Evolutionary conservation across 92 coral and sea anemone species (phyloP).

Genomic region (Phenganax marumi): DNA sequence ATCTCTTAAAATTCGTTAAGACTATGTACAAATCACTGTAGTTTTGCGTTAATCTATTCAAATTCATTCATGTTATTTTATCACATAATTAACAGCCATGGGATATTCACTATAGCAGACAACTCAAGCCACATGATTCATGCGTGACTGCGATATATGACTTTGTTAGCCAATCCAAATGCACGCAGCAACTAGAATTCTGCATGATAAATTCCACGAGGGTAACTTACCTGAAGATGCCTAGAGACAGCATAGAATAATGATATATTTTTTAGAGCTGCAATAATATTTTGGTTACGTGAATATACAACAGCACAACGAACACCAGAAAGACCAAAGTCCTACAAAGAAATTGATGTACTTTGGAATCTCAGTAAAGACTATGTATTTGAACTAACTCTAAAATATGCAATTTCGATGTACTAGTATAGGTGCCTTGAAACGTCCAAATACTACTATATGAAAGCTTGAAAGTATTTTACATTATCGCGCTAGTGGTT

Average conservation of each 20-base stretch:
- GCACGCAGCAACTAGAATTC: not conserved
- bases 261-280: slow-evolving; percentile 47
- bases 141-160: not conserved
- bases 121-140: not conserved
- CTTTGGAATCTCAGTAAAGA: not conserved
- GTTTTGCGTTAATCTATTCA: not conserved
- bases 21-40: not conserved
- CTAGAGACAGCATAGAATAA: slow-evolving; percentile 67
- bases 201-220: too few species aligned
- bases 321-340: slow-evolving; percentile 83
- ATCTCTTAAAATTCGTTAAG: too few species aligned
- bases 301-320: slow-evolving; percentile 83
- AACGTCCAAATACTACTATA: too few species aligned
- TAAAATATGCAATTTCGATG: not conserved
- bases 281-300: slow-evolving; percentile 62
- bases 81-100: too few species aligned
- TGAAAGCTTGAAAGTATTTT: too few species aligned
- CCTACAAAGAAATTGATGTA: slow-evolving; percentile 50
- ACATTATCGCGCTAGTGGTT: too few species aligned
- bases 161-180: too few species aligned
- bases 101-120: too few species aligned
- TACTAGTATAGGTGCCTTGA: too few species aligned
- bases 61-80: too few species aligned
- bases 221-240: slow-evolving; percentile 67
- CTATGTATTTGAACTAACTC: not conserved